Evolutionary conservation across 2,888 invertebrate species (phyloP), one percentile per base, ranked within the genome.

Genomic region (Eilema sororculum): DNA sequence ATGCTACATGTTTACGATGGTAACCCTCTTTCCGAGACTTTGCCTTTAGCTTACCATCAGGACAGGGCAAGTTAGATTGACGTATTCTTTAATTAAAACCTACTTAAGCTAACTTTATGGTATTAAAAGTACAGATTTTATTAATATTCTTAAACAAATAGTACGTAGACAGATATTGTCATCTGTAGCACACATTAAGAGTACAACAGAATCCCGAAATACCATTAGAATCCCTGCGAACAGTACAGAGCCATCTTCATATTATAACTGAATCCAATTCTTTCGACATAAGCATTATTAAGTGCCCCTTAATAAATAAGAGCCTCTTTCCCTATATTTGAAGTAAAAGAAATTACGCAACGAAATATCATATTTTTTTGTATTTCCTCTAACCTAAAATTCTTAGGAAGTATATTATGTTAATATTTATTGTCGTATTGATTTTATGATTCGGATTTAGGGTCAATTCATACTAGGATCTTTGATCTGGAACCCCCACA

Each of bases 241-340:
- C 22, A 24, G 33, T 25, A 25, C 5, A 52, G 60, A 20, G 12
- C 20, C 16, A 46, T 12, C 24, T 52, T 59, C n/a, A 58, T 28
- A 57, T 57, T 28, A 24, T 57, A 24, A 16, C 52, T 1, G 30
- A 33, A 25, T 20, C 69, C 33, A 60, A 65, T 64, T 56, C 56
- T 46, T 46, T 41, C 61, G 30, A 10, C 52, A 37, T 24, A 66
- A 60, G 57, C 9, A 68, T 65, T 37, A 65, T 61, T 62, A 65
- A 68, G 57, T 65, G 25, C 57, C 46, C 65, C 41, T 64, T 57
- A 67, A 67, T 72, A 68, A 65, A 67, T 72, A 68, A 65, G 30
- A 59, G 46, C 57, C 37, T 56, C 25, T 33, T 66, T 65, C 37
- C 56, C 16, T 61, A 60, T 28, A 57, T 61, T 46, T 25, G 64